Evolutionary conservation across 2,888 invertebrate genomes (phyloP), one percentile per base, ranked within the genome.

Genomic region (Trichogramma evanescens): DNA sequence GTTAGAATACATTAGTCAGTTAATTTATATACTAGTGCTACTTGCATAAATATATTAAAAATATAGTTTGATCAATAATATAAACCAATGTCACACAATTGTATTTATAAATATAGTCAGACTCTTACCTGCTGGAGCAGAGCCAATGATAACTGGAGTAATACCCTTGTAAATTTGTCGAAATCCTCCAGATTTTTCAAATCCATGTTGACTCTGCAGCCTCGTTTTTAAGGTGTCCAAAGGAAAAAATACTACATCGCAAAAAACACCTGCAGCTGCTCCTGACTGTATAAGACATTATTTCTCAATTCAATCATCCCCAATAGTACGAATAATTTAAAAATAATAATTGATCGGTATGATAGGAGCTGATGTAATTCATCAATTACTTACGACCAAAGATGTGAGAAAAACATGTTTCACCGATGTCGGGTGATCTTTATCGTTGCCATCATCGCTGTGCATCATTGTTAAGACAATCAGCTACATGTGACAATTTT

Each of bases 151-250:
- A 51, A 88, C 90, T 0, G 93, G 89, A 0, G 85, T 85, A 57
- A 95, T 76, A 0, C 95, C 95, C 67, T 87, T 84, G 73, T 93
- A 94, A 61, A 94, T 82, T 10, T 86, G 85, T 38, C 79, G 83
- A 74, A 97, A 95, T 3, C 96, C 97, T 0, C 97, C 97, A 41
- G 95, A 85, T 68, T 88, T 86, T 68, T 83, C 81, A 78, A 99
- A 97, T 4, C 98, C 98, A 72, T 87, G 83, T 63, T 88, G 85
- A 69, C 95, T 91, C 78, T 99, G 99, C 40, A 99, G 80, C 13
- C 99, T 83, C 0, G 99, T 99, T 81, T 98, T 99, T 6, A 99
- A 78, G 0, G 99, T 98, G 74, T 99, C 99, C 66, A 99, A 79
- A 0, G 99, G 99, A 77, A 92, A 99, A 43, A 99, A 81, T 1